phyloP scores from a whole-genome alignment of 2,113 vertebrate species.

The Microcebus griseorufus region DNA sequence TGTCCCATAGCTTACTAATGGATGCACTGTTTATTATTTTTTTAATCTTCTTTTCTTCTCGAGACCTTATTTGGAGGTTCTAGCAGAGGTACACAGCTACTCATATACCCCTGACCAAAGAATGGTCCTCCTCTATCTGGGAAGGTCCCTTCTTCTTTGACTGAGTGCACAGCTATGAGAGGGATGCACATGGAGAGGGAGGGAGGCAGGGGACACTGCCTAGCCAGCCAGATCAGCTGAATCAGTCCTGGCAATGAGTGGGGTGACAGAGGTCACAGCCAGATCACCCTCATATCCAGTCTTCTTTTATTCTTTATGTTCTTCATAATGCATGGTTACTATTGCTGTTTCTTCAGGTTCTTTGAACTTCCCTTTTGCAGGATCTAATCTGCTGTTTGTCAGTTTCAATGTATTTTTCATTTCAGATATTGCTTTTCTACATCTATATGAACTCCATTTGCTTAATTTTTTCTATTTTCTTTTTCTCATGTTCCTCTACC shows the following conservation, averaged over 20 bases:
- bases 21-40: background rate
- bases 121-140: no score
- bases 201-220: no score
- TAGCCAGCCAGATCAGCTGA: no score
- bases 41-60: background rate
- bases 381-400: background rate
- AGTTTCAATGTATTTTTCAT: background rate
- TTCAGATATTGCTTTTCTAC: background rate
- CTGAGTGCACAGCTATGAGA: no score
- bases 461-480: background rate
- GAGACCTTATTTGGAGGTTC: no score
- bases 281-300: no score
- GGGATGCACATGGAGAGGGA: no score
- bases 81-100: no score
- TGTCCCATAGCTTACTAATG: background rate
- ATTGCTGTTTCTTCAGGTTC: background rate
- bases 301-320: background rate
- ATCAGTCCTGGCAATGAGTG: no score
- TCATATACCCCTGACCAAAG: no score
- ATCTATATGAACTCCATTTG: background rate
- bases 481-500: background rate
- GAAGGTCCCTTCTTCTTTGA: no score
- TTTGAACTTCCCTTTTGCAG: background rate
- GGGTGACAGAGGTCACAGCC: no score
- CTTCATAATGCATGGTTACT: background rate